Percentiles rank a stretch among this genome's conserved stretches.
Evolutionary conservation across 2,888 invertebrate species (phyloP).

Genomic region (Hirtodrosophila trivittata): DNA sequence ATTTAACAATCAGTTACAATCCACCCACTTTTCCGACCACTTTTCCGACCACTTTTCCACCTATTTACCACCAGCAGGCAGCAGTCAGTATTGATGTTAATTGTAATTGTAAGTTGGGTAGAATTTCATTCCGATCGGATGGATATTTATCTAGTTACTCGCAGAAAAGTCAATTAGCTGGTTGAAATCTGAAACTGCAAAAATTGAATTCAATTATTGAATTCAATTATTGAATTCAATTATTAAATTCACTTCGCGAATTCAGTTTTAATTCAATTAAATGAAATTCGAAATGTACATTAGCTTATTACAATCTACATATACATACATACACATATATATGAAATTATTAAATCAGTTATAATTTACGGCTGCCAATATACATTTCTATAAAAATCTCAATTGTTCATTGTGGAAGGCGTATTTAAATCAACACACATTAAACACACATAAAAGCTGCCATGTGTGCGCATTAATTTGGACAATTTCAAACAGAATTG

Average conservation of each 20-base stretch:
- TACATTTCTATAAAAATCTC: conserved; percentile 23
- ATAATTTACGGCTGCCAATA: not conserved
- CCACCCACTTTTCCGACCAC: not conserved
- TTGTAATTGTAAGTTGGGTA: conserved; percentile 38
- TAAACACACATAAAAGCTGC: conserved; percentile 23
- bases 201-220: conserved; percentile 14
- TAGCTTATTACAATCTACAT: conserved; percentile 31
- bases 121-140: conserved; percentile 18
- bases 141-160: conserved; percentile 10
- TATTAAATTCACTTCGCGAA: not conserved
- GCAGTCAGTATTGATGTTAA: conserved; percentile 35
- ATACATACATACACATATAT: not conserved
- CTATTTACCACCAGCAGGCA: conserved; percentile 1
- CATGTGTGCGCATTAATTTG: conserved; percentile 51
- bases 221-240: not conserved
- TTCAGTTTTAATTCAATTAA: conserved; percentile 1
- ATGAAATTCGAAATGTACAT: conserved; percentile 7
- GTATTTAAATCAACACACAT: conserved; percentile 35
- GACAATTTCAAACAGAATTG: conserved; percentile 38
- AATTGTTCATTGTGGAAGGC: conserved; percentile 21
- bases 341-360: not conserved
- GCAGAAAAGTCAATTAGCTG: conserved; percentile 22
- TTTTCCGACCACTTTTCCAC: not conserved
- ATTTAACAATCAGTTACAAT: not conserved
- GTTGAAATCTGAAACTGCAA: not conserved